Conservation (phyloP, 1,140 invertebrate genomes). For the Pogonus chalceus region DNA sequence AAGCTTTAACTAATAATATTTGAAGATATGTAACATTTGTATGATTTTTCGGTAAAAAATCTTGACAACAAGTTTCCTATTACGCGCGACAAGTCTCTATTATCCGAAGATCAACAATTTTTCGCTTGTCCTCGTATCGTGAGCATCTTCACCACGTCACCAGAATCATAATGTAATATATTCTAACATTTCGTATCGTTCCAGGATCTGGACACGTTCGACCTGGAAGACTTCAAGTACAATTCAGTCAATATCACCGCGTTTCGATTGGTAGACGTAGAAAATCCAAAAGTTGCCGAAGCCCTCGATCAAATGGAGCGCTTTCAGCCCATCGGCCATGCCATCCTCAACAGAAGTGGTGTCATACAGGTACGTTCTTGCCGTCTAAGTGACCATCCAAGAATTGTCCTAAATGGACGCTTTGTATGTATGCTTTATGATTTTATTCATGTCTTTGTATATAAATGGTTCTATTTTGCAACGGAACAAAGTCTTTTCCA, state of each 20-base stretch:
- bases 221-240: constrained; percentile 88
- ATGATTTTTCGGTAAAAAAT: too few relatives aligned
- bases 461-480: too few relatives aligned
- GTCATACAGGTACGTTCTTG: constrained; percentile 64
- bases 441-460: too few relatives aligned
- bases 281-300: constrained; percentile 62
- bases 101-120: not conserved
- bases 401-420: too few relatives aligned
- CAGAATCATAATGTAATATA: not conserved
- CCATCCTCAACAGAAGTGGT: constrained; percentile 63
- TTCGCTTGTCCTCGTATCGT: not conserved
- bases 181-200: constrained; percentile 22
- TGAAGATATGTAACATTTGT: too few relatives aligned
- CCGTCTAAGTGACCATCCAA: too few relatives aligned
- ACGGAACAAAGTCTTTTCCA: too few relatives aligned
- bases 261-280: constrained; percentile 75
- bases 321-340: constrained; percentile 72
- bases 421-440: too few relatives aligned
- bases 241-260: constrained; percentile 90
- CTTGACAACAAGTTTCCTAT: too few relatives aligned
- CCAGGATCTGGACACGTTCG: constrained; percentile 82
- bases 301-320: constrained; percentile 77
- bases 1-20: too few relatives aligned
- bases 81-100: too few relatives aligned
- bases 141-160: too few relatives aligned